Base-by-base conservation (phyloP, 2,113 vertebrate species). In the Engystomops pustulosus region DNA sequence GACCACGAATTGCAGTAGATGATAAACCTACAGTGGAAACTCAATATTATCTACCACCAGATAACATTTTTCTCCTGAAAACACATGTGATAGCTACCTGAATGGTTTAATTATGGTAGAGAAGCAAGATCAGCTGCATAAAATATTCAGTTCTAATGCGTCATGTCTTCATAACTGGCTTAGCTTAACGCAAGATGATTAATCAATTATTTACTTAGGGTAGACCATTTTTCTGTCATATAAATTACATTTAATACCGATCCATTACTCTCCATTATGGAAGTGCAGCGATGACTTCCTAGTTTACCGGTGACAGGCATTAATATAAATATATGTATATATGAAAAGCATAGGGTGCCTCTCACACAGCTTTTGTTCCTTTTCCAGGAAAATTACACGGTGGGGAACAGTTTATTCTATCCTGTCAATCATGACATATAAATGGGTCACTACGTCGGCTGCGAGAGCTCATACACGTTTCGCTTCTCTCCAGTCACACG, bases 191-290 rank as follows among this genome's bases (percentile, higher is more conserved):
- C 65, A 69, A 79, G 41, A 84, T 85, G 85, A 87, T 86, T 85
- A 89, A 89, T 90, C 87, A 88, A 87, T 89, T 89, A 89, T 88
- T 91, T 90, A 90, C 82, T 88, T 89, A 80, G 81, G 72, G 86
- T 87, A 82, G 77, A 88, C 38, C 49, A 83, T 86, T 85, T 88
- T 79, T 45, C 88, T 87, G 86, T 86, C 86, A 86, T 75, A 76
- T 88, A 89, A 88, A 89, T 90, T 84, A 87, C 84, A 87, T 87
- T 91, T 91, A 87, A 88, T 86, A 87, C 86, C 87, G 84, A 79
- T 84, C 87, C 88, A 88, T 89, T 87, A 87, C 71, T 86, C 85
- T 87, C 80, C 86, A 88, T 86, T 89, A 88, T 84, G 86, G 45
- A 49, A 51, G 36, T 74, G 67, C 77, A 87, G 85, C 69, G 79